Evolutionary conservation across 2,113 vertebrate genomes (phyloP), one percentile per base, ranked within the genome.

Genomic region (Eulacestoma nigropectus): DNA sequence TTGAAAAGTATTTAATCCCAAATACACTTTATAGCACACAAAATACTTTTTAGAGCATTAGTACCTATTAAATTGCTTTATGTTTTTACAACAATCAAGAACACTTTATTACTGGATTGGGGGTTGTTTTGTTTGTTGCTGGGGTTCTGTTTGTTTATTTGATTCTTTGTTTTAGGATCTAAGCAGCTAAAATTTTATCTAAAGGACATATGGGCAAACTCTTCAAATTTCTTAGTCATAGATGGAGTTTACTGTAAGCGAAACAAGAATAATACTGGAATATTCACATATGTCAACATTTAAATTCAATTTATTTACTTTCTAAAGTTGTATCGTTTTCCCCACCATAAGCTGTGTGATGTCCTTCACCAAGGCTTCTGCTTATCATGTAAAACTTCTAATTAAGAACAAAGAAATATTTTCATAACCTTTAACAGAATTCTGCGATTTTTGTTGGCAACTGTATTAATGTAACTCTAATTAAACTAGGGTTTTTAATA

Each of bases 391-490:
- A 68, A 92, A 75, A 96, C 62, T 69, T 63, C 52, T 89, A 72
- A 84, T 90, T 94, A 95, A 60, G 47, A 91, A 81, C 6, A 87
- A 84, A 82, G 25, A 68, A 79, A 77, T 50, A 70, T 90, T 84
- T 95, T 79, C 68, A 78, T 72, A 90, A 44, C 46, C 57, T 93
- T 89, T 91, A 96, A 93, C 32, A 93, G 53, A 93, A 84, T 72
- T 89, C 63, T 37, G 49, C 44, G 11, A 79, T 60, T 89, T 94
- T 75, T 93, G 69, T 37, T 47, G 69, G 39, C 18, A 64, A 21
- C 13, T 74, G 15, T 78, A 42, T 69, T 93, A 82, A 76, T 21
- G 87, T 81, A 39, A 80, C 18, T 93, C 42, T 35, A 78, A 65
- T n/a, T 72, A 85, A 78, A 49, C 4, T 59, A 53, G 68, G 16